phyloP scores from a whole-genome alignment of 2,888 invertebrate genomes.

The Rotaria socialis region DNA sequence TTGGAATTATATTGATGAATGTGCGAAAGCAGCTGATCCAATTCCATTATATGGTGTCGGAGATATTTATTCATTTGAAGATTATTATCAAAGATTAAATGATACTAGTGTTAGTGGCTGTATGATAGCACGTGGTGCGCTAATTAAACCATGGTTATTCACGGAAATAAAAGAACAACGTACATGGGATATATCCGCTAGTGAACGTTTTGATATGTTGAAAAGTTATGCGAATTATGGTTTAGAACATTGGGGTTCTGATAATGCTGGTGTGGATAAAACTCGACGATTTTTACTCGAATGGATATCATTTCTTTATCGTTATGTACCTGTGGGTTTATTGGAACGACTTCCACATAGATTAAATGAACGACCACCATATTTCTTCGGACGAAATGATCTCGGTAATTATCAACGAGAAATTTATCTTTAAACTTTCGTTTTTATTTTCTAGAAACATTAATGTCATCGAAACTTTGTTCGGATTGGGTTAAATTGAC shows the following conservation, averaged over 20 bases:
- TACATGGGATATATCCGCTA: slow-evolving; percentile 80
- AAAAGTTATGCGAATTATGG: slow-evolving; percentile 84
- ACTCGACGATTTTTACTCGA: slow-evolving; percentile 74
- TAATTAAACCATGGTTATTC: slow-evolving; percentile 98
- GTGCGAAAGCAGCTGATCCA: slow-evolving; percentile 69
- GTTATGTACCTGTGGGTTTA: slow-evolving; percentile 85
- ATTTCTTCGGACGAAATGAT: slow-evolving; percentile 60
- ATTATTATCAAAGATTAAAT: slow-evolving; percentile 65
- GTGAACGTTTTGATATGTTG: slow-evolving; percentile 82
- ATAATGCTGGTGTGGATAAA: slow-evolving; percentile 82
- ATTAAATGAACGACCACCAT: slow-evolving; percentile 73
- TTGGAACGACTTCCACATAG: slow-evolving; percentile 81
- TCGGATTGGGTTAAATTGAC: slow-evolving; percentile 60
- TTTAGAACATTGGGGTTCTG: slow-evolving; percentile 96
- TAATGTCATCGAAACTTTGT: slow-evolving; percentile 58
- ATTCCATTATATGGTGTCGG: slow-evolving; percentile 91
- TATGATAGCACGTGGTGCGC: slow-evolving; percentile 78
- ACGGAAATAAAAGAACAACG: slow-evolving; percentile 89
- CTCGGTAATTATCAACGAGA: slow-evolving; percentile 51
- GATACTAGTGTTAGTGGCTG: slow-evolving; percentile 69
- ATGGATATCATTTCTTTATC: slow-evolving; percentile 61
- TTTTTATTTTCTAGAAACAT: slow-evolving; percentile 53
- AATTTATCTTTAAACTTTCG: slow-evolving; percentile 52
- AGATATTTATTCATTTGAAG: slow-evolving; percentile 82
- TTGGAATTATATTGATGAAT: slow-evolving; percentile 86